Evolutionary conservation across 2,113 vertebrate species (phyloP).

Genomic region (Trochalopteron elliotii): DNA sequence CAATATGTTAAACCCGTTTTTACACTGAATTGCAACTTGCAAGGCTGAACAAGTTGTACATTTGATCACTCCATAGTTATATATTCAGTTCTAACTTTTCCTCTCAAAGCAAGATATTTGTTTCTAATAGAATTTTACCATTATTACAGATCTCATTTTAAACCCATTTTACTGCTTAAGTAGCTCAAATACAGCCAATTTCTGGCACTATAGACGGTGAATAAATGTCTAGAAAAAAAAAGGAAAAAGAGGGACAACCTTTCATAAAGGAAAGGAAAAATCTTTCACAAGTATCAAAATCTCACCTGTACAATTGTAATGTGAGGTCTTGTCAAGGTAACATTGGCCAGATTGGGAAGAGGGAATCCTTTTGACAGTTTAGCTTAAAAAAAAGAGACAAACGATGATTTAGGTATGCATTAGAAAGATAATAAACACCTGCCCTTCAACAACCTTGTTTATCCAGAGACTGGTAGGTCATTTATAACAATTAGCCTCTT

Average conservation of each 20-base stretch:
- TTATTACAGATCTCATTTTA: background rate
- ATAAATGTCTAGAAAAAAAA: background rate
- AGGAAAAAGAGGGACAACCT: background rate
- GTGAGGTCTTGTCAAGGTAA: conserved; percentile 58
- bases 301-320: conserved; percentile 72
- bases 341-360: conserved; percentile 62
- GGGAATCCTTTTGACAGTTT: conserved; percentile 74
- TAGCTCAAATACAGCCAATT: background rate
- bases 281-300: background rate
- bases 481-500: background rate
- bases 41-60: background rate
- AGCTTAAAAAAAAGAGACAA: conserved; percentile 42
- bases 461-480: background rate
- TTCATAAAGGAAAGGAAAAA: background rate
- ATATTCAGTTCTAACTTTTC: background rate
- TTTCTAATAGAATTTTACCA: background rate
- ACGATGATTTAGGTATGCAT: background rate
- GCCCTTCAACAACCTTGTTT: background rate
- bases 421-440: background rate
- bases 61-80: background rate
- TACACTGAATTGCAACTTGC: background rate
- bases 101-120: background rate
- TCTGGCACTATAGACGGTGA: background rate
- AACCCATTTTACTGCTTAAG: background rate
- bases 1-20: background rate